Base-by-base conservation (phyloP, 2,113 vertebrate genomes). In the Carassius gibelio region DNA sequence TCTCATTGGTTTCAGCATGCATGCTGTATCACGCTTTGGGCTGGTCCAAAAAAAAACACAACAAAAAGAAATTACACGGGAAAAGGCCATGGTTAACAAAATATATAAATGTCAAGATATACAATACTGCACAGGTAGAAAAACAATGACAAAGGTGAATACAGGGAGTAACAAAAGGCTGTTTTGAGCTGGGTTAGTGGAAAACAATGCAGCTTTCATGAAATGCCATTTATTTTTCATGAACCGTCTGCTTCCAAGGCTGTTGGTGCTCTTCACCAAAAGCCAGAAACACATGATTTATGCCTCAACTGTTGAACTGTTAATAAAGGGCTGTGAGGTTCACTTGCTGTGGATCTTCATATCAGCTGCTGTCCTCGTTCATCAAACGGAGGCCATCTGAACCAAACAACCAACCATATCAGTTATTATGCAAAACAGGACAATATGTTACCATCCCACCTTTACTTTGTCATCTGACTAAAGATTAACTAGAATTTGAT, bases 51-150 rank as follows among this genome's bases (percentile, higher is more conserved):
- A 66, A 66, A 62, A 42, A 66, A 13, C 26, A 26, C 26, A 26
- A 61, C 5, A 84, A 89, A 85, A 88, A 88, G 87, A 13, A 26
- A 15, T 34, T 90, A 92, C 90, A 81, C 75, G 84, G 26, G 81
- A 69, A 72, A 71, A 85, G 14, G 38, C 57, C 48, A 55, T 57
- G 75, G 6, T 48, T n/a, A 88, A 91, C 77, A 77, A 91, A 90
- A 92, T 90, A 89, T 84, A 89, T 77, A 71, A 82, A 88, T 81
- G 26, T 69, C 17, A 8, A 21, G 5, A 87, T 85, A 13, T 81
- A 2, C 69, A 80, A 82, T 89, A 92, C 91, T 91, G 90, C 91
- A 93, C 91, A 86, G 42, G 4, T 89, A 75, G 15, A 36, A n/a
- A 90, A 87, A 88, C 71, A 88, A 90, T 42, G 80, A 75, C 75